Conservation (phyloP, 2,113 vertebrate genomes). For the Scartelaos histophorus region DNA sequence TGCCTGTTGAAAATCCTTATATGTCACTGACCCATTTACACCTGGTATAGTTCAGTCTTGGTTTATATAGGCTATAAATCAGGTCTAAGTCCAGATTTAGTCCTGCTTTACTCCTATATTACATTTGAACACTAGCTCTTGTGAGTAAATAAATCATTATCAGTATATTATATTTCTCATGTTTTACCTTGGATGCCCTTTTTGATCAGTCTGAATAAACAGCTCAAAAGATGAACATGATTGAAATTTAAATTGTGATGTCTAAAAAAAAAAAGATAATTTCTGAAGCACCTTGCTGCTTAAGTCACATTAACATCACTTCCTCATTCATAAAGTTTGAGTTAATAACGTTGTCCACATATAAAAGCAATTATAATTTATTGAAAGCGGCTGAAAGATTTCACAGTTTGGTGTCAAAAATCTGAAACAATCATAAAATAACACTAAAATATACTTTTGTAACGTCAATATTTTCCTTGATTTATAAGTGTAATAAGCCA, state of each 20-base stretch:
- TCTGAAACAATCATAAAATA: background rate
- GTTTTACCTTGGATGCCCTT: background rate
- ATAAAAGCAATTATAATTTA: background rate
- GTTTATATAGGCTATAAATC: background rate
- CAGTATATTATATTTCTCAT: background rate
- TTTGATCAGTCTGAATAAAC: background rate
- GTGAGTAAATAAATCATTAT: background rate
- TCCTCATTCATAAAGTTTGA: no score
- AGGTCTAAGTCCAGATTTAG: background rate
- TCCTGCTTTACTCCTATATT: background rate
- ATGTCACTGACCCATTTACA: no score
- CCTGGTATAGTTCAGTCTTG: background rate
- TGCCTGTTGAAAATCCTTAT: no score
- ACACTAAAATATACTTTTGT: background rate
- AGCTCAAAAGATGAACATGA: background rate
- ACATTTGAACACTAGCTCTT: background rate
- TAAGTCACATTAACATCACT: no score
- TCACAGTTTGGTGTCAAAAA: background rate
- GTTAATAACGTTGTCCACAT: no score
- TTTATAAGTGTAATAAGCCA: background rate
- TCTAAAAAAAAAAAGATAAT: no score
- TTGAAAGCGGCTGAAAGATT: background rate
- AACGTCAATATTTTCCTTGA: background rate
- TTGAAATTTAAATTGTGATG: no score
- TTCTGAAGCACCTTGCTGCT: no score